Conservation (phyloP, 2,113 vertebrate species). For the Albula goreensis region DNA sequence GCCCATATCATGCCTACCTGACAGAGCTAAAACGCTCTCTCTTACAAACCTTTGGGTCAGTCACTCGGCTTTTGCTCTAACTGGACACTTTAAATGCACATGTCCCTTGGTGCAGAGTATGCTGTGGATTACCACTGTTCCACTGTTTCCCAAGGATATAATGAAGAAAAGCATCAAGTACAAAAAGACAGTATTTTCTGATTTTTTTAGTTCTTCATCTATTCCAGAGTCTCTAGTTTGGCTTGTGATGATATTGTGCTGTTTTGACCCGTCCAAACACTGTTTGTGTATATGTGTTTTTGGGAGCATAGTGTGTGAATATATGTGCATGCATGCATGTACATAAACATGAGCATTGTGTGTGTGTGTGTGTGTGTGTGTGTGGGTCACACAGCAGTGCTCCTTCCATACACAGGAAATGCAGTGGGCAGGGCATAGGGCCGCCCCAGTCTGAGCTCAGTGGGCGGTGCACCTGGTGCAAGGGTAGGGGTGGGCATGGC, state of each 20-base stretch:
- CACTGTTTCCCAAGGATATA: not conserved
- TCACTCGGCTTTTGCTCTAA: not conserved
- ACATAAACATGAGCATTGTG: not conserved
- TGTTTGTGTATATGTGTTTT: not conserved
- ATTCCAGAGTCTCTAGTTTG: not conserved
- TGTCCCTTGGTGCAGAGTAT: not conserved
- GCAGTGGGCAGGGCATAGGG: constrained; percentile 84
- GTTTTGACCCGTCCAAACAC: not conserved
- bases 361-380: not conserved
- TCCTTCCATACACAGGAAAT: constrained; percentile 88
- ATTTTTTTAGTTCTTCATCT: not conserved
- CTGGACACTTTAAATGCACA: not conserved
- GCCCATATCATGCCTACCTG: not conserved
- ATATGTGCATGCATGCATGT: not conserved
- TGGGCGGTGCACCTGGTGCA: constrained; percentile 44
- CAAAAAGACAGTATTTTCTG: not conserved
- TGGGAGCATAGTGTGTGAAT: not conserved
- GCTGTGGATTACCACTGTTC: not conserved
- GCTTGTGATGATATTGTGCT: not conserved
- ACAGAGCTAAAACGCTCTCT: not conserved
- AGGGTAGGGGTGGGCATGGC: constrained; percentile 36
- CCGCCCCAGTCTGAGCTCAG: constrained; percentile 74
- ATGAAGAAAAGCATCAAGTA: not conserved
- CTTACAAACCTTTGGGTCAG: not conserved
- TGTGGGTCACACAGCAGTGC: constrained; percentile 66